A percentile compares a stretch with the other conserved stretches of the same genome.
These are phyloP conservation scores for Malacoctenus gilli DNA, from an alignment of 2,797 vertebrate genomes.

Conservation along the genomic window DNA sequence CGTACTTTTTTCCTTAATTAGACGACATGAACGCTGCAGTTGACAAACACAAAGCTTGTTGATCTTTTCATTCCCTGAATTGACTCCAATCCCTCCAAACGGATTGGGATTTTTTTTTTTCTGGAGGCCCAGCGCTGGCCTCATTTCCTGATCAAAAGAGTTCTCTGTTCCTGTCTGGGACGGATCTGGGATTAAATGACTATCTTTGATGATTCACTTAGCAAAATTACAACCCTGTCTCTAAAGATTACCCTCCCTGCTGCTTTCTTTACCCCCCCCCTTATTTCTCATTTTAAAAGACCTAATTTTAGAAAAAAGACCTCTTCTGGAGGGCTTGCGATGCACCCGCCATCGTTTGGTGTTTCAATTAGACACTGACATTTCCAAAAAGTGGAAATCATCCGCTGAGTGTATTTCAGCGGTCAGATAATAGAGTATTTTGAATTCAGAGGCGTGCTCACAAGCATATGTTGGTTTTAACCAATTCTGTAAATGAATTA, in stretches of 20 bases:
- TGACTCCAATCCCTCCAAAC: slow-evolving; percentile 72
- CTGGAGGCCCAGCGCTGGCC: slow-evolving; percentile 68
- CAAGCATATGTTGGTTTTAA: slow-evolving; percentile 7
- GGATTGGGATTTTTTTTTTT: slow-evolving; percentile 61
- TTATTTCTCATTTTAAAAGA: slow-evolving; percentile 38
- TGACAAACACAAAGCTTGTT: slow-evolving; percentile 65
- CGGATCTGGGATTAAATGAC: slow-evolving; percentile 81
- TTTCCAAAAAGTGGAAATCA: neutral
- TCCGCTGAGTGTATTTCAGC: neutral
- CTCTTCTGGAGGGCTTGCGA: slow-evolving; percentile 9
- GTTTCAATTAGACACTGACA: slow-evolving; percentile 25
- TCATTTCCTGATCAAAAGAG: slow-evolving; percentile 80
- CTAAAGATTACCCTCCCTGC: slow-evolving; percentile 58
- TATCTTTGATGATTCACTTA: slow-evolving; percentile 83
- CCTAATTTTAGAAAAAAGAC: slow-evolving; percentile 49
- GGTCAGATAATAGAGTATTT: slow-evolving; percentile 1
- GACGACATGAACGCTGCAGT: slow-evolving; percentile 54
- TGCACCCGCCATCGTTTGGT: slow-evolving; percentile 11
- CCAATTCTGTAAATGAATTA: slow-evolving; percentile 18
- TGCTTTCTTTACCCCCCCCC: slow-evolving; percentile 16
- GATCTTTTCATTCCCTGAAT: slow-evolving; percentile 72
- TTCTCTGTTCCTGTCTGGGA: slow-evolving; percentile 68
- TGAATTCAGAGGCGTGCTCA: neutral
- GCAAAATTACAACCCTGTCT: slow-evolving; percentile 76
- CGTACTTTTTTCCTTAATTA: slow-evolving; percentile 54